Evolutionary conservation across 2,797 vertebrate genomes (phyloP).

Genomic region (Mormyrus hasselquistii): DNA sequence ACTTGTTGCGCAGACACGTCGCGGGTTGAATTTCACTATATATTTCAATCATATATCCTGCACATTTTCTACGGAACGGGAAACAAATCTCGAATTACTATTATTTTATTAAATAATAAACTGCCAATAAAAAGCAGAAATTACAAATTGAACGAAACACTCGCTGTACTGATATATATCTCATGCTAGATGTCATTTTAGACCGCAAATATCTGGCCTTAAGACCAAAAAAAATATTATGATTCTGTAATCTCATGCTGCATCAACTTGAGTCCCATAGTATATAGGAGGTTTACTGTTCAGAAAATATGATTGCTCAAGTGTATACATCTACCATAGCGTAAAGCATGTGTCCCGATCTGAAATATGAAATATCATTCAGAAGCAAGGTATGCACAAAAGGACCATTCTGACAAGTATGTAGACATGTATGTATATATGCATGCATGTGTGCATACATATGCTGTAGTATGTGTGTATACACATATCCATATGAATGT

Average conservation of each 20-base stretch:
- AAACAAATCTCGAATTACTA: neutral
- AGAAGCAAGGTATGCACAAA: neutral
- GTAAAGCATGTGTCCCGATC: neutral
- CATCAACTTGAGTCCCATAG: neutral
- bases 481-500: neutral
- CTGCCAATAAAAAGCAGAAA: neutral
- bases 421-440: neutral
- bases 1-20: constrained; percentile 14
- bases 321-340: neutral
- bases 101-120: neutral
- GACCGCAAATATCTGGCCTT: neutral
- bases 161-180: neutral
- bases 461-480: neutral
- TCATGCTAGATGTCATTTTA: neutral
- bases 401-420: neutral
- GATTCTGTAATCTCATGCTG: neutral
- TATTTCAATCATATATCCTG: neutral
- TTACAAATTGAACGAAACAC: neutral
- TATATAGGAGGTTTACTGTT: neutral
- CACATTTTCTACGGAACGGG: neutral
- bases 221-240: neutral
- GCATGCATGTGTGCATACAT: neutral
- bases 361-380: neutral
- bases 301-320: neutral
- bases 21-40: neutral